phyloP scores from a whole-genome alignment of 2,888 invertebrate species.

The Molanna angustata region DNA sequence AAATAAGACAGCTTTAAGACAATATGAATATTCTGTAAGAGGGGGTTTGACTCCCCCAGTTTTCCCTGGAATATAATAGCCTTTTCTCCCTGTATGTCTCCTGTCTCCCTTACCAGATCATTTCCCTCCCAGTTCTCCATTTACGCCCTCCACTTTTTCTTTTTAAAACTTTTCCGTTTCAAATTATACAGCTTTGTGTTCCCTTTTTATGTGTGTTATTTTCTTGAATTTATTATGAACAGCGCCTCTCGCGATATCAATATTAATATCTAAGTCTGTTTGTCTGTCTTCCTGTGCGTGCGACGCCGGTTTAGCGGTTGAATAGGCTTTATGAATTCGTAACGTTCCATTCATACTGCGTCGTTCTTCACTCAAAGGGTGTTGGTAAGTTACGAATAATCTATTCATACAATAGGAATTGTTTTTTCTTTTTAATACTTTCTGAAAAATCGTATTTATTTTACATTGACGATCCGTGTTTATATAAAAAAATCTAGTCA shows the following conservation, averaged over 20 bases:
- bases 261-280: too few relatives aligned
- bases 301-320: too few relatives aligned
- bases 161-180: slow-evolving; percentile 33
- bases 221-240: slow-evolving; percentile 30
- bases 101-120: slow-evolving; percentile 32
- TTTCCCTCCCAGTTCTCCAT: slow-evolving; percentile 31
- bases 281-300: too few relatives aligned
- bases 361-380: too few relatives aligned
- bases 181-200: slow-evolving; percentile 31
- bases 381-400: too few relatives aligned
- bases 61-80: slow-evolving; percentile 30
- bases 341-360: too few relatives aligned
- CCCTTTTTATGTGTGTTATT: slow-evolving; percentile 29
- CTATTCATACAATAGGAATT: too few relatives aligned
- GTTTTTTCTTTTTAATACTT: too few relatives aligned
- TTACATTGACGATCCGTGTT: too few relatives aligned
- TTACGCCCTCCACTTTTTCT: slow-evolving; percentile 29
- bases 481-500: too few relatives aligned
- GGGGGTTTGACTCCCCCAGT: slow-evolving; percentile 3
- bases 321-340: too few relatives aligned
- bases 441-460: too few relatives aligned
- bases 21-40: slow-evolving; percentile 22
- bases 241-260: slow-evolving; percentile 24
- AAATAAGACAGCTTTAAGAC: slow-evolving; percentile 25
- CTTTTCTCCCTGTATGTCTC: slow-evolving; percentile 31